These are phyloP conservation scores for Microplitis manilae DNA, from an alignment of 2,888 invertebrate genomes.

Conservation along the genomic window DNA sequence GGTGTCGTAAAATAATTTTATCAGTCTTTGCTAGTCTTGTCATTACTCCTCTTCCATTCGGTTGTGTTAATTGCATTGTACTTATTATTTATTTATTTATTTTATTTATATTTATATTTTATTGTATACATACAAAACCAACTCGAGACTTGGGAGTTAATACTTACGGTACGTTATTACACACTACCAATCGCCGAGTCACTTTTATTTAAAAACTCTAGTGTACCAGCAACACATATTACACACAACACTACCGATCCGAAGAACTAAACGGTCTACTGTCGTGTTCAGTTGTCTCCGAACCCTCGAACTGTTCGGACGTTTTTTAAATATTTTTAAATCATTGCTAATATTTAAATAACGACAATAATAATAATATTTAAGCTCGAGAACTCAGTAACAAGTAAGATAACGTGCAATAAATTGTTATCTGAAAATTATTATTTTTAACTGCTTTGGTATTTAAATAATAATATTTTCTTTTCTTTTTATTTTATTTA, in stretches of 20 bases:
- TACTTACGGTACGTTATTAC: constrained; percentile 17
- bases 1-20: too few species aligned
- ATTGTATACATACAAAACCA: not conserved
- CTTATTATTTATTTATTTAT: constrained; percentile 5
- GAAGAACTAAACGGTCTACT: constrained; percentile 54
- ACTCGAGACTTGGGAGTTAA: not conserved
- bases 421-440: not conserved
- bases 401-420: not conserved
- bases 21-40: too few species aligned
- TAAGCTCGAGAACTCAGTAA: too few species aligned
- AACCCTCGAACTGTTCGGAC: constrained; percentile 69
- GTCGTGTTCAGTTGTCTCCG: constrained; percentile 68
- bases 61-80: not conserved
- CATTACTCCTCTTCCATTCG: too few species aligned
- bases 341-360: not conserved
- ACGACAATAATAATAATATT: not conserved
- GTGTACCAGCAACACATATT: constrained; percentile 12
- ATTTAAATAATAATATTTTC: not conserved
- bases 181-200: not conserved
- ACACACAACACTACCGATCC: constrained; percentile 54
- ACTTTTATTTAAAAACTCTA: constrained; percentile 4
- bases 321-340: constrained; percentile 49
- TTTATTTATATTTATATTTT: not conserved
- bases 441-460: not conserved
- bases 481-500: not conserved